Conservation (phyloP, 2,113 vertebrate genomes). For the Oplegnathus fasciatus region DNA sequence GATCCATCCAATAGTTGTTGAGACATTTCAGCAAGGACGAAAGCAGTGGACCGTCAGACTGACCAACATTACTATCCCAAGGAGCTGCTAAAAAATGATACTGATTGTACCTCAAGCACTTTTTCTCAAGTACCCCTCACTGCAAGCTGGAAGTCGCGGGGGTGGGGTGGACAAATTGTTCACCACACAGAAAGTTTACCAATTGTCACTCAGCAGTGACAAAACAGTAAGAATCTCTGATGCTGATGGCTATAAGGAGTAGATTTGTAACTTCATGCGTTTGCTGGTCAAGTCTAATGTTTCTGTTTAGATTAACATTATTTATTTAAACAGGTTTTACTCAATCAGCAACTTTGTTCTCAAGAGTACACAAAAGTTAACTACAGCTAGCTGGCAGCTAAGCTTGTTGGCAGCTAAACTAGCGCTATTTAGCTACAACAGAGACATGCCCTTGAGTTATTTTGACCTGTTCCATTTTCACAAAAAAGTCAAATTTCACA, state of each 20-base stretch:
- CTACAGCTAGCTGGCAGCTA: no score
- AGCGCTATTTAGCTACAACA: no score
- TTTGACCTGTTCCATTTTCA: background rate
- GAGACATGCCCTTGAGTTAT: fast-evolving
- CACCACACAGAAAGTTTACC: background rate
- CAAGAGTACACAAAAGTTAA: background rate
- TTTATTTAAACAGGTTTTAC: background rate
- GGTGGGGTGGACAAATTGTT: background rate
- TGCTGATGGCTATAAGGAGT: background rate
- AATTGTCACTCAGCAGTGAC: background rate
- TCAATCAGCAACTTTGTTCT: background rate
- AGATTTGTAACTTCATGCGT: background rate
- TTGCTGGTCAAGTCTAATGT: background rate
- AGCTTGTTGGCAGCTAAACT: no score
- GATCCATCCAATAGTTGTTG: no score
- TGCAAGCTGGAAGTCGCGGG: background rate
- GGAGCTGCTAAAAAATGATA: no score
- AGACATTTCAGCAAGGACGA: no score
- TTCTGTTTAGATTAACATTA: background rate
- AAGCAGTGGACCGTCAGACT: no score
- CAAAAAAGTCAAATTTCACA: no score
- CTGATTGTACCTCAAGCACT: no score
- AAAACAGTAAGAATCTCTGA: background rate
- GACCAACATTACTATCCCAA: no score
- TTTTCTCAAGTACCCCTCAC: background rate